Evolutionary conservation across 2,113 vertebrate species (phyloP).

Genomic region (Odobenus rosmarus): DNA sequence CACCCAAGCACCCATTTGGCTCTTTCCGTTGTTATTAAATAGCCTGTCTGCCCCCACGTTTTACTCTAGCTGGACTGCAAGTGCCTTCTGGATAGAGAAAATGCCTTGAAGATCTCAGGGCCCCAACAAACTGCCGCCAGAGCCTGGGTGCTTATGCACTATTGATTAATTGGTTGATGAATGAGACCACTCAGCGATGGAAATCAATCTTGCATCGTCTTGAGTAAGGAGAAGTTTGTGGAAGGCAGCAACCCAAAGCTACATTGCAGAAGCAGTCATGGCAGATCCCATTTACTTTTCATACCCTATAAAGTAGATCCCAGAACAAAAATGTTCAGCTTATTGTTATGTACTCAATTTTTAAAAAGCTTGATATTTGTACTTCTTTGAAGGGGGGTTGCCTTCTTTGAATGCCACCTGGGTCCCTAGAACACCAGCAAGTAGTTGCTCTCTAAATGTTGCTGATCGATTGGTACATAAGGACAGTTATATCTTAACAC

Average conservation of each 20-base stretch:
- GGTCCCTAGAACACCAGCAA: neutral
- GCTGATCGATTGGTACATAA: neutral
- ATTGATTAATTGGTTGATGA: neutral
- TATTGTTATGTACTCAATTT: neutral
- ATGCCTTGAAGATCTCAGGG: neutral
- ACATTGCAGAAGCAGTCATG: neutral
- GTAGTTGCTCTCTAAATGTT: neutral
- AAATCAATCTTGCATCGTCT: neutral
- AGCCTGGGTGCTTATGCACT: neutral
- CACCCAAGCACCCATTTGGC: neutral
- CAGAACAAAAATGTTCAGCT: neutral
- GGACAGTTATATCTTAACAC: neutral
- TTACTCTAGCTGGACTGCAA: neutral
- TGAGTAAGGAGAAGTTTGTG: neutral
- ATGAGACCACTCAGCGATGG: neutral
- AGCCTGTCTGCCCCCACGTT: neutral
- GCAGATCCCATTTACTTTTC: neutral
- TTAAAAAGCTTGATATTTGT: neutral
- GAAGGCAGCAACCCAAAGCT: neutral
- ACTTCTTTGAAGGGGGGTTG: neutral
- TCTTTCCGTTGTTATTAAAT: neutral
- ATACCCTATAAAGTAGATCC: neutral
- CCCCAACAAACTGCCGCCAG: neutral
- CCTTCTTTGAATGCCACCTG: neutral
- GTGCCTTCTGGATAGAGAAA: neutral